Conservation (phyloP, 2,888 invertebrate species). For the Spodoptera littoralis region DNA sequence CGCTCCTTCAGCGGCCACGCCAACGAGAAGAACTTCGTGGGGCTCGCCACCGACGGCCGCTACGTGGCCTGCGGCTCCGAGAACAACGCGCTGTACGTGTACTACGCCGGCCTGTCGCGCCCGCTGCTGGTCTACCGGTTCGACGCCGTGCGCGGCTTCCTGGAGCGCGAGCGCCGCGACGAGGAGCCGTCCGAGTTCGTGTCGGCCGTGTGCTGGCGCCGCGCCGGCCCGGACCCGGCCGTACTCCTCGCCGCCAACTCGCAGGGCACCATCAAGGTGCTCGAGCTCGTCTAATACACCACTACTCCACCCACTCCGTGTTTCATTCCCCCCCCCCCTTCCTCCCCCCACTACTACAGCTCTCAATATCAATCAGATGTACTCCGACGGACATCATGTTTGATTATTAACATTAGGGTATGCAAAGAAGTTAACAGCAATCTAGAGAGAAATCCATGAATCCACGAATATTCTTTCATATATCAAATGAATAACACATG, state of each 20-base stretch:
- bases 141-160: slow-evolving; percentile 93
- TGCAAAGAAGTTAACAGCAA: no score
- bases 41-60: slow-evolving; percentile 95
- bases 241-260: slow-evolving; percentile 97
- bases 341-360: no score
- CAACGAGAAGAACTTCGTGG: slow-evolving; percentile 99
- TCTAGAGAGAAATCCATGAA: no score
- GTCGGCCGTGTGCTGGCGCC: slow-evolving; percentile 98
- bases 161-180: slow-evolving; percentile 94
- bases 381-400: no score
- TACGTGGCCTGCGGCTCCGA: slow-evolving; percentile 98
- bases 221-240: slow-evolving; percentile 88
- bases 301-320: no score
- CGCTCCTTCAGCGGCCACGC: slow-evolving; percentile 96
- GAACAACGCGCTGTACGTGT: slow-evolving; percentile 97
- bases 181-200: slow-evolving; percentile 97
- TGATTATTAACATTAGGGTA: no score
- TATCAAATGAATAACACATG: no score
- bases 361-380: no score
- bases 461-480: no score
- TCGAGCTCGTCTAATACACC: slow-evolving; percentile 90
- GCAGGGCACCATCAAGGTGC: slow-evolving; percentile 97
- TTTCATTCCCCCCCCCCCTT: no score
- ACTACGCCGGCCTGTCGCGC: slow-evolving; percentile 96
- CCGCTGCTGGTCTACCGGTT: slow-evolving; percentile 96